These are phyloP conservation scores for Xyrauchen texanus DNA, from an alignment of 2,113 vertebrate species.

Conservation along the genomic window DNA sequence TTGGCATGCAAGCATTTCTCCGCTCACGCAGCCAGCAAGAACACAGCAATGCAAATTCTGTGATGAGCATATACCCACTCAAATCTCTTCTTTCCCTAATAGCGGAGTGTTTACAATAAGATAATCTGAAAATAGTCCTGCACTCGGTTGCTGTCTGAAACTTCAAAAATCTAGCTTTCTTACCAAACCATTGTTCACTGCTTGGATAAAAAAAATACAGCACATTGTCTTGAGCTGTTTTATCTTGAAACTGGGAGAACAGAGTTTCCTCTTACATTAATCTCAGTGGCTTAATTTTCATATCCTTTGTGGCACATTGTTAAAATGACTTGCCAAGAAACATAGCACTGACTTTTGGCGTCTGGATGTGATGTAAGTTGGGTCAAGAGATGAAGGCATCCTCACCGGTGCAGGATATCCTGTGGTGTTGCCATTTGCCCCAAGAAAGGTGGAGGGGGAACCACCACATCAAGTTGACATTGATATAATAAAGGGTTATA, in stretches of 20 bases:
- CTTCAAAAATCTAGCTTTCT: slow-evolving; percentile 22
- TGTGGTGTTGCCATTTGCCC: slow-evolving; percentile 36
- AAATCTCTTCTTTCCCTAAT: slow-evolving; percentile 13
- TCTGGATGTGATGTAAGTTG: background rate
- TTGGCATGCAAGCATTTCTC: slow-evolving; percentile 27
- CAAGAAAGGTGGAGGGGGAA: too few species aligned
- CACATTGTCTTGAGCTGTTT: slow-evolving; percentile 30
- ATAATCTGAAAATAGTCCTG: slow-evolving; percentile 6
- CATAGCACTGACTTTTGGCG: background rate
- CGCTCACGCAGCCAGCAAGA: slow-evolving; percentile 32
- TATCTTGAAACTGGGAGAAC: slow-evolving; percentile 14
- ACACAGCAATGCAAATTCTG: slow-evolving; percentile 15
- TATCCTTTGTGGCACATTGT: slow-evolving; percentile 30
- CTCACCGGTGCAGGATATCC: slow-evolving; percentile 64
- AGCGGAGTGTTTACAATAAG: background rate
- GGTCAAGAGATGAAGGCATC: slow-evolving; percentile 33
- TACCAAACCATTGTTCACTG: slow-evolving; percentile 22
- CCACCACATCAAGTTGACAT: too few species aligned
- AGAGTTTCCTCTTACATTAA: slow-evolving; percentile 23
- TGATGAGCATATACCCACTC: slow-evolving; percentile 45
- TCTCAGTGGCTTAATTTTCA: slow-evolving; percentile 14
- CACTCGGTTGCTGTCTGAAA: too few species aligned
- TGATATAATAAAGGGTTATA: too few species aligned
- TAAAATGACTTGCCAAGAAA: background rate
- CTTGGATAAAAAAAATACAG: slow-evolving; percentile 2